Evolutionary conservation across 2,797 vertebrate species (phyloP), one percentile per base, ranked within the genome.

Genomic region (Limnodromus scolopaceus): DNA sequence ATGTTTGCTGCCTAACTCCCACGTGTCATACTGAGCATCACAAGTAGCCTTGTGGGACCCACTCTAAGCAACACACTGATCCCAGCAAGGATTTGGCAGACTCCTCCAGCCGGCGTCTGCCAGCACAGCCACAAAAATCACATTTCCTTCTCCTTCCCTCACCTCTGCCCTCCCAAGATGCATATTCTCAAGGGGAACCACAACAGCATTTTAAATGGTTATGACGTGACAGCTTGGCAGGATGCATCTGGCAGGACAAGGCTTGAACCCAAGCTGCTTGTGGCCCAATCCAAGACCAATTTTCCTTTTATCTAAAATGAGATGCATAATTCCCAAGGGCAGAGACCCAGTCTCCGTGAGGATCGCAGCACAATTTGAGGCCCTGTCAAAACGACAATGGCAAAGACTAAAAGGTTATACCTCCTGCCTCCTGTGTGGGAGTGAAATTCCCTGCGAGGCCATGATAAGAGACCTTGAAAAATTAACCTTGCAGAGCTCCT

Each of bases 11-110:
- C 70, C 38, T 36, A 84, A 27, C 43, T 54, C 60, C 19, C 28
- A 13, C 0, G 0, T 3, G 34, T 2, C 25, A 30, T 15, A 10
- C 46, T 7, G 30, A 84, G 55, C 38, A 57, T 16, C 41, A 38
- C 0, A 0, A 57, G 45, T 2, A 45, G 13, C 28, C 63, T 6
- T 10, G 1, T 11, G 80, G 69, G 61, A 72, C 34, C 5, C 0
- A 0, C 41, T 53, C 32, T 5, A 9, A 91, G 87, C 9, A 16
- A 17, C n/a, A 32, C 49, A 4, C 20, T n/a, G 46, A 36, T 8
- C 48, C 49, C 79, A 84, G 78, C 54, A 4, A 4, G 2, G 17
- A 27, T 24, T 34, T 5, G 66, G 39, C 48, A 84, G 55, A 2
- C 65, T 63, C 17, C 17, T 57, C 60, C 87, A 85, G 55, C 23